These are phyloP conservation scores for Elmis aenea DNA, from an alignment of 2,888 invertebrate genomes.

Conservation along the genomic window DNA sequence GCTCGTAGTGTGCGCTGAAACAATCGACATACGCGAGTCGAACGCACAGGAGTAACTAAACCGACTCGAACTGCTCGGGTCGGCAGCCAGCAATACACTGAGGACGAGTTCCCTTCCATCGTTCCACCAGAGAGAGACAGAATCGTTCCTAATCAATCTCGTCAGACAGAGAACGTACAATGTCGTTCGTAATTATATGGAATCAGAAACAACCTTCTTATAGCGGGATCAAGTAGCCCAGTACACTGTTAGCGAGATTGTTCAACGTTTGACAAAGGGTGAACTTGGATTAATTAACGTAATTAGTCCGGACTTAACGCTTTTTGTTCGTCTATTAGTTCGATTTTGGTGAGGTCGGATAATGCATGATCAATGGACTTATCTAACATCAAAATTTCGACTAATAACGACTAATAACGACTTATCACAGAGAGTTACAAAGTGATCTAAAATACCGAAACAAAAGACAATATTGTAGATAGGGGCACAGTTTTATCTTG, in stretches of 20 bases:
- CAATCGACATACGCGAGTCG: slow-evolving; percentile 17
- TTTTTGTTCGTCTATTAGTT: slow-evolving; percentile 22
- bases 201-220: slow-evolving; percentile 46
- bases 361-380: neutral
- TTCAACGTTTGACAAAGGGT: slow-evolving; percentile 38
- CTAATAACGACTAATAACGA: slow-evolving; percentile 1
- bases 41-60: slow-evolving; percentile 24
- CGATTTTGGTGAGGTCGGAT: too few species aligned
- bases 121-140: slow-evolving; percentile 35
- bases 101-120: slow-evolving; percentile 42
- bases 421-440: slow-evolving; percentile 2
- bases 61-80: slow-evolving; percentile 34
- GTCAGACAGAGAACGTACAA: slow-evolving; percentile 29
- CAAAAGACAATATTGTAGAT: too few species aligned
- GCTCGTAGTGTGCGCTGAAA: neutral
- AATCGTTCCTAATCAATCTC: slow-evolving; percentile 25
- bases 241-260: slow-evolving; percentile 43
- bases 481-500: too few species aligned
- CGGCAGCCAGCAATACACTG: slow-evolving; percentile 43
- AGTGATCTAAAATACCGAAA: neutral
- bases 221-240: slow-evolving; percentile 44
- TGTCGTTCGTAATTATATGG: slow-evolving; percentile 43
- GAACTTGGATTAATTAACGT: slow-evolving; percentile 43
- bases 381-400: slow-evolving; percentile 5
- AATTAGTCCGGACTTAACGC: slow-evolving; percentile 37